Evolutionary conservation across 2,113 vertebrate species (phyloP).

Genomic region (Microcebus lehilahytsara): DNA sequence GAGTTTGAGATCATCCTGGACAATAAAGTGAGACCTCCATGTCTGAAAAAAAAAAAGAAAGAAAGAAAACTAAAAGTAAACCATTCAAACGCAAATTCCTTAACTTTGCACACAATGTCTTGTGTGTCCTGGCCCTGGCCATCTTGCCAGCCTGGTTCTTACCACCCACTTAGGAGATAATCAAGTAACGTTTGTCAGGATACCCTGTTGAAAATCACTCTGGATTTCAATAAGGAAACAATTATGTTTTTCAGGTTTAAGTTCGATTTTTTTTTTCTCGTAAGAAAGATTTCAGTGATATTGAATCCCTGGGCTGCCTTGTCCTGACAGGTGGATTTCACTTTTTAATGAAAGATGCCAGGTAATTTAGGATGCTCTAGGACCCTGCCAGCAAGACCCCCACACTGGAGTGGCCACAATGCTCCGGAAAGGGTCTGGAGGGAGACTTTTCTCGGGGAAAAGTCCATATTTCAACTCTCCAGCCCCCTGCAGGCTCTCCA

Average conservation of each 20-base stretch:
- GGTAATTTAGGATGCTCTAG: background rate
- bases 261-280: constrained; percentile 11
- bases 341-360: constrained; percentile 9
- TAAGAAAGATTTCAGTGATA: background rate
- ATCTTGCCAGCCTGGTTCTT: background rate
- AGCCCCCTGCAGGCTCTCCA: background rate
- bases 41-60: too few species aligned
- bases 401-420: background rate
- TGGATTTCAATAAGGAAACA: background rate
- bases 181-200: background rate
- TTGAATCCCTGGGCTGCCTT: background rate
- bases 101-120: background rate
- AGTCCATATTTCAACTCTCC: background rate
- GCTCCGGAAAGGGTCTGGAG: background rate
- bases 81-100: background rate
- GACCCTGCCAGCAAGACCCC: background rate
- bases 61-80: background rate
- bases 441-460: background rate
- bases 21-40: too few species aligned
- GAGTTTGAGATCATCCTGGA: too few species aligned
- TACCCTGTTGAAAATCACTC: background rate
- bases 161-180: background rate
- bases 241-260: background rate
- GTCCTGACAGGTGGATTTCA: background rate
- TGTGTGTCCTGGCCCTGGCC: background rate